Base-by-base conservation (phyloP, 2,113 vertebrate genomes). In the Glaucomys volans region DNA sequence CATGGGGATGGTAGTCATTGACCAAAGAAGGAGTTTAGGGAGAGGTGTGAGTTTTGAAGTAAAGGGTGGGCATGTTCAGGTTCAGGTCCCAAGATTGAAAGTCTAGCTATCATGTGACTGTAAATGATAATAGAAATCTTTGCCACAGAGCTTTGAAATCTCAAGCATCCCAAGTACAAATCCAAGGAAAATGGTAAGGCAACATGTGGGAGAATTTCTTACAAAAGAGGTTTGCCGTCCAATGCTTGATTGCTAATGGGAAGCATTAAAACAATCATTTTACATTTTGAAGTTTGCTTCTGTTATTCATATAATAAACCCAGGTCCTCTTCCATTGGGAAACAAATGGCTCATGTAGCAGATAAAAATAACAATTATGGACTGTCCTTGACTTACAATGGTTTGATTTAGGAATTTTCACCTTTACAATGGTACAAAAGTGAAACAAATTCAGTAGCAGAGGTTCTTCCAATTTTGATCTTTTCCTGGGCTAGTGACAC, bases 241-340 rank as follows among this genome's bases (percentile, higher is more conserved):
- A 74, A 11, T 4, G n/a, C 59, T 59, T 81, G 67, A 40, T 79
- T 52, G 79, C 64, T 44, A 89, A 71, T 2, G 14, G 40, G 44
- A 40, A 95, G 40, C 14, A 40, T 89, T 64, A 47, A 32, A 52
- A 47, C 6, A 50, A 91, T 83, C 77, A 20, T 88, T 89, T 77
- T 4, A 4, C 84, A 71, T 40, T 91, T 87, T 69, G 67, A 95
- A 37, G 64, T 84, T 35, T 88, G 40, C 40, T 95, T 94, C 79
- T 67, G 42, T 75, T 87, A 75, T 52, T 95, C 24, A 18, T 75
- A 22, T 57, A 47, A 67, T 64, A 93, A 82, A 83, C 30, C 5
- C 44, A 74, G 18, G 37, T 75, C 16, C 44, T 69, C 42, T 82
- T 96, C 75, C 22, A 26, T 0, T 69, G 71, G 67, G 47, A 67